Conservation (phyloP, 2,888 invertebrate genomes). For the Eilema sororculum region DNA sequence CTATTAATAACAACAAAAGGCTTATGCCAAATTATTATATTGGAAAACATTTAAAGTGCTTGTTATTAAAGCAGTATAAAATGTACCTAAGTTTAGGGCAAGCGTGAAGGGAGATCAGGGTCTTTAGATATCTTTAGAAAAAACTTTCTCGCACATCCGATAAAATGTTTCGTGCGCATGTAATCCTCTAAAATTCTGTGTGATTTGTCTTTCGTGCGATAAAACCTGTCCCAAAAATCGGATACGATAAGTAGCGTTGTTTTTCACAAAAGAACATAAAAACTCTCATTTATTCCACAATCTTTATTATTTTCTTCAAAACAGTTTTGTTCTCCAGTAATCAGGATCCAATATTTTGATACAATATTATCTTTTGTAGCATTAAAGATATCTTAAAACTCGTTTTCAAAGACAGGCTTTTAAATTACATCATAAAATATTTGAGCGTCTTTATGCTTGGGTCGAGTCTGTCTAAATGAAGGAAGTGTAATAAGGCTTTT, state of each 20-base stretch:
- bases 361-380: constrained; percentile 58
- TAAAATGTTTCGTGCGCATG: constrained; percentile 80
- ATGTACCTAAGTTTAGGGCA: constrained; percentile 72
- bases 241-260: constrained; percentile 59
- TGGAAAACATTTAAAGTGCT: constrained; percentile 55
- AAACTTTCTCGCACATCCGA: constrained; percentile 71
- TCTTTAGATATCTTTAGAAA: constrained; percentile 75
- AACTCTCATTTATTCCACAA: constrained; percentile 24
- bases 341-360: constrained; percentile 47
- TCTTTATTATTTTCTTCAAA: constrained; percentile 27
- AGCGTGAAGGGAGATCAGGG: constrained; percentile 68
- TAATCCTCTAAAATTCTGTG: constrained; percentile 74
- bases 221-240: constrained; percentile 57
- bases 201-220: constrained; percentile 78
- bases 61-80: constrained; percentile 70
- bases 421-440: constrained; percentile 80
- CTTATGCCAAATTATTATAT: constrained; percentile 18
- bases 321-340: constrained; percentile 50
- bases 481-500: constrained; percentile 79
- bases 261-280: constrained; percentile 48
- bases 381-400: constrained; percentile 64
- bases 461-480: constrained; percentile 78
- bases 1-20: neutral
- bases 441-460: constrained; percentile 70
- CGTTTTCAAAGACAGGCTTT: constrained; percentile 70